phyloP scores from a whole-genome alignment of 2,888 invertebrate genomes.

The Aporophyla lueneburgensis region DNA sequence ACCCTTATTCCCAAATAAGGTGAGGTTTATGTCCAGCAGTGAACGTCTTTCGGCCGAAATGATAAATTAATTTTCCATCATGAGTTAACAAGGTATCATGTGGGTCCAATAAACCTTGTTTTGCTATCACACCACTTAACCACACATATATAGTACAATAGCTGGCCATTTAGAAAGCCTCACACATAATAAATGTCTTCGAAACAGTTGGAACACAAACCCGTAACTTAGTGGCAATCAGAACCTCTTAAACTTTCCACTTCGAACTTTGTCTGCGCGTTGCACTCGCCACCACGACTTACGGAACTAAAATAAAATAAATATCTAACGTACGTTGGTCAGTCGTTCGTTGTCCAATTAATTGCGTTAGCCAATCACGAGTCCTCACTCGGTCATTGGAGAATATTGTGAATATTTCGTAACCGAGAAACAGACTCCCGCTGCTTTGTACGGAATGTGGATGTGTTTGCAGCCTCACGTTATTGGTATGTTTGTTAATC shows the following conservation, averaged over 20 bases:
- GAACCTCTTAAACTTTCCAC: constrained; percentile 16
- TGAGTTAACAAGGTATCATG: background rate
- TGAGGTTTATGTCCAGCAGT: too few species aligned
- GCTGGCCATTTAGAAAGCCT: background rate
- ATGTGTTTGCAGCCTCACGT: background rate
- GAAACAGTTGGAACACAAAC: background rate
- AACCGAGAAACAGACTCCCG: background rate
- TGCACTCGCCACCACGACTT: constrained; percentile 1
- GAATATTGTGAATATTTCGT: constrained; percentile 1
- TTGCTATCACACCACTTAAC: background rate
- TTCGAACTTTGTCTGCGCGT: constrained; percentile 21
- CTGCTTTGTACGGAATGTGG: background rate
- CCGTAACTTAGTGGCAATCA: constrained; percentile 21
- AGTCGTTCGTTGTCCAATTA: background rate
- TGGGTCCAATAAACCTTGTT: background rate
- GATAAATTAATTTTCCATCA: background rate
- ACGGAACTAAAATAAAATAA: constrained; percentile 13
- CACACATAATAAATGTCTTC: constrained; percentile 15
- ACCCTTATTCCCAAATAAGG: too few species aligned
- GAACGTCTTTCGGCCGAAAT: too few species aligned
- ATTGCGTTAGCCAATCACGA: constrained; percentile 23
- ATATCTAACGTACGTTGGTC: constrained; percentile 27
- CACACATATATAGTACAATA: background rate
- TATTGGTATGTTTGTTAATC: constrained; percentile 6
- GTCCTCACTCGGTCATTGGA: constrained; percentile 23